These are phyloP conservation scores for Punctoribates punctum DNA, from an alignment of 2,888 invertebrate genomes.

Conservation along the genomic window DNA sequence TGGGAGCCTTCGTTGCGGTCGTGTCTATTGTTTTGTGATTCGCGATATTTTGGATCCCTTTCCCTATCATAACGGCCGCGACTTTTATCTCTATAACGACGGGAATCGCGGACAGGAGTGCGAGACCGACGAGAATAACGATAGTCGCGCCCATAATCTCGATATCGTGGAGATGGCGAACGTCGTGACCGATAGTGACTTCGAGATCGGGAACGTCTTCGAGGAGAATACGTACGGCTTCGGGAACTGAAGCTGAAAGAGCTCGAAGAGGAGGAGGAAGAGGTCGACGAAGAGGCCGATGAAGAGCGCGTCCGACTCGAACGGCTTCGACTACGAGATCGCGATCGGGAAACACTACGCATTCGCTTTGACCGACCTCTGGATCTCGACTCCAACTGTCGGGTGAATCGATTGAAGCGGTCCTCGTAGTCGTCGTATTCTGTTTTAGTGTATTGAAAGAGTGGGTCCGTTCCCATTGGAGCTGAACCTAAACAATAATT, in stretches of 20 bases:
- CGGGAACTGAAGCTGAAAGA: conserved; percentile 23
- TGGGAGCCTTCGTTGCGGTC: not conserved
- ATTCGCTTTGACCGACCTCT: conserved; percentile 49
- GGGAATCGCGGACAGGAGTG: not conserved
- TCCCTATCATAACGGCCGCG: not conserved
- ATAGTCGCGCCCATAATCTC: not conserved
- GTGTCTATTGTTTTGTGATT: not conserved
- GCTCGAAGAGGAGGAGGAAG: conserved; percentile 28
- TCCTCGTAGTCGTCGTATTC: conserved; percentile 41
- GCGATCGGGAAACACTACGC: conserved; percentile 44
- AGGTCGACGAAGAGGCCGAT: not conserved
- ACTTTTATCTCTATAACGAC: not conserved
- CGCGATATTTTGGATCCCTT: conserved; percentile 11
- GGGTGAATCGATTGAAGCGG: conserved; percentile 34
- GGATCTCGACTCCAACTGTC: not conserved
- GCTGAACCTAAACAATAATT: not conserved
- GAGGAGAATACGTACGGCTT: conserved; percentile 13
- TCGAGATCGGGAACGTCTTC: conserved; percentile 15
- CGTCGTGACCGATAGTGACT: not conserved
- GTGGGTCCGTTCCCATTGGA: not conserved
- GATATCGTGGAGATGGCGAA: conserved; percentile 7
- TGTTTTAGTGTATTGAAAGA: not conserved
- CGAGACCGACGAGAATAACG: conserved; percentile 16
- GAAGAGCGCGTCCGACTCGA: conserved; percentile 54
- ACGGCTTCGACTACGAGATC: conserved; percentile 50